Evolutionary conservation across 2,888 invertebrate genomes (phyloP), one percentile per base, ranked within the genome.

Genomic region (Drosophila siamana): DNA sequence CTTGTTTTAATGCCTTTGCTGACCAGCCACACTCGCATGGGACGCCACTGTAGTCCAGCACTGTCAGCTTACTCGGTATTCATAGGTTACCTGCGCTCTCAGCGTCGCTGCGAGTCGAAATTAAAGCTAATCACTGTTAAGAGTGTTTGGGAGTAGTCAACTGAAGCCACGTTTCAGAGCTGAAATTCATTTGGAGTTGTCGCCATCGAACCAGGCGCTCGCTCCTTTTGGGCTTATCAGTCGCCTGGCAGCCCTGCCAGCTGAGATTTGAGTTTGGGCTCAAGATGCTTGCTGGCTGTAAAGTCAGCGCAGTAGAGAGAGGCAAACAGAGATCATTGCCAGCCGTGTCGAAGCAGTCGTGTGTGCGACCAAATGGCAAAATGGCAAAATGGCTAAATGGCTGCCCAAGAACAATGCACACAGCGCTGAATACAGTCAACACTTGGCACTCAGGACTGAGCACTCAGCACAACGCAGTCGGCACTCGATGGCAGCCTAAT

Each of bases 181-280:
- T n/a, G n/a, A n/a, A n/a, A n/a, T n/a, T n/a, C n/a, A n/a, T n/a
- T 24, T 44, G 28, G 11, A 24, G 48, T 33, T 40, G 50, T 33
- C 40, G n/a, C 7, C 55, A 15, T 8, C 15, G n/a, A 9, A 2
- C 19, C 13, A 24, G 9, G 40, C 16, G 19, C 19, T n/a, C 41
- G 19, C 15, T 16, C 11, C 22, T 52, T 28, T 46, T 16, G 30
- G 5, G 40, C 51, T 52, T 69, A 64, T 61, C 73, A 75, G 56
- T 11, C 26, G 44, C 50, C 19, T 52, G 47, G 22, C 73, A 64
- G 73, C 8, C 46, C 15, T 33, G 26, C n/a, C 30, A 11, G 9
- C 40, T 47, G 22, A 8, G 16, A 5, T 30, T 22, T 47, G 22
- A 11, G 15, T 8, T 41, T 22, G n/a, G 28, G n/a, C 33, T 41